A percentile compares a stretch with the other conserved stretches of the same genome.
phyloP scores from a whole-genome alignment of 1,140 invertebrate genomes.

The Plutomurus gul region DNA sequence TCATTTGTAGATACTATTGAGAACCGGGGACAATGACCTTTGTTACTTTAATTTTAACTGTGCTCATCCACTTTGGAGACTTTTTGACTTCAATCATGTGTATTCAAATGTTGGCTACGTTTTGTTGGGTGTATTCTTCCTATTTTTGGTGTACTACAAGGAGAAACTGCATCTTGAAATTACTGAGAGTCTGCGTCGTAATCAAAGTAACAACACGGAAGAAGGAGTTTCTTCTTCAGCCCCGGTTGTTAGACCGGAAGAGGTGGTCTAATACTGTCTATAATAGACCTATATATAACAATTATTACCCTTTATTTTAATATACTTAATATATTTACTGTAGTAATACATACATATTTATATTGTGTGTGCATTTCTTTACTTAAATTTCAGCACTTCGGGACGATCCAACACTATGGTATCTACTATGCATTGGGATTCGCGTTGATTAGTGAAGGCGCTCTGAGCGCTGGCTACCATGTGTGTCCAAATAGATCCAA shows the following conservation, averaged over 20 bases:
- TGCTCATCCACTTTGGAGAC: slow-evolving; percentile 73
- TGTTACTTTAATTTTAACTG: slow-evolving; percentile 94
- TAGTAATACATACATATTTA: too few species aligned
- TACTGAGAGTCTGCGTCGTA: not conserved
- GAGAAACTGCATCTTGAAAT: not conserved
- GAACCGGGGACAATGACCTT: slow-evolving; percentile 84
- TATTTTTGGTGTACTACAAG: slow-evolving; percentile 57
- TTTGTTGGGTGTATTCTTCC: slow-evolving; percentile 71
- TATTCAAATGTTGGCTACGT: slow-evolving; percentile 89
- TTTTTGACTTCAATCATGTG: slow-evolving; percentile 85
- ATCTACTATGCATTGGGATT: slow-evolving; percentile 45
- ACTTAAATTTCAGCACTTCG: not conserved
- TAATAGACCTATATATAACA: too few species aligned
- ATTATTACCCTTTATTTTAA: too few species aligned
- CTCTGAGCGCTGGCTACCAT: slow-evolving; percentile 65
- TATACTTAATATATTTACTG: too few species aligned
- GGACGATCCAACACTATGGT: slow-evolving; percentile 54
- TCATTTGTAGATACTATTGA: slow-evolving; percentile 65
- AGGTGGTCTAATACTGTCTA: too few species aligned
- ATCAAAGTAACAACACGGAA: not conserved
- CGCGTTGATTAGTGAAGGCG: slow-evolving; percentile 79
- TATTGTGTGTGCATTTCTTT: too few species aligned
- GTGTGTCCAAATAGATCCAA: slow-evolving; percentile 65
- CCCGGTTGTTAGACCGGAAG: not conserved
- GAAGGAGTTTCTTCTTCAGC: too few species aligned